Evolutionary conservation across 2,888 invertebrate genomes (phyloP).

Genomic region (Anorthoa munda): DNA sequence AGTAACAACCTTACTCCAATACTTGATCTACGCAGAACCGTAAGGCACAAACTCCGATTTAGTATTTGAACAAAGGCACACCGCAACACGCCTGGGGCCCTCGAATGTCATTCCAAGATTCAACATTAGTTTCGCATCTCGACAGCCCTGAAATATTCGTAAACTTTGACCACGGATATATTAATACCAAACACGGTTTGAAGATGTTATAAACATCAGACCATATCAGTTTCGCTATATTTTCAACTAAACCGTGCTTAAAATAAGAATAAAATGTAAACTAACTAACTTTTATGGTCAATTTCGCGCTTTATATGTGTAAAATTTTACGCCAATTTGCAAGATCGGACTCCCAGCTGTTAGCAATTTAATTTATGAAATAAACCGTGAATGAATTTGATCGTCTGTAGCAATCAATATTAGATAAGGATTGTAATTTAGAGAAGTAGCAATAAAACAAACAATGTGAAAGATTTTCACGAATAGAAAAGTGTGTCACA

Average conservation of each 20-base stretch:
- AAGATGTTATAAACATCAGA: conserved; percentile 58
- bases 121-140: conserved; percentile 82
- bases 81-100: conserved; percentile 82
- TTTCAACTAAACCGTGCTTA: conserved; percentile 35
- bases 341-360: conserved; percentile 40
- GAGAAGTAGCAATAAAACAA: neutral
- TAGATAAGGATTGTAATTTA: conserved; percentile 2
- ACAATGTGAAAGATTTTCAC: neutral
- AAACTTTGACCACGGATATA: conserved; percentile 62
- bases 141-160: conserved; percentile 76
- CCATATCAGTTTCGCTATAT: conserved; percentile 45
- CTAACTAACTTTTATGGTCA: conserved; percentile 37
- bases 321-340: conserved; percentile 57
- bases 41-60: conserved; percentile 68
- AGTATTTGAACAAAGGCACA: conserved; percentile 86
- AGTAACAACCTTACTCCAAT: conserved; percentile 49
- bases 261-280: conserved; percentile 44
- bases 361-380: conserved; percentile 48
- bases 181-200: conserved; percentile 59
- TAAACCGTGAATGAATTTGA: conserved; percentile 36
- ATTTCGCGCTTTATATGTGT: conserved; percentile 38
- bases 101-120: conserved; percentile 83
- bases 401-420: conserved; percentile 4
- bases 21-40: conserved; percentile 45
- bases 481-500: neutral